phyloP scores from a whole-genome alignment of 2,797 vertebrate species.

The Pterois miles region DNA sequence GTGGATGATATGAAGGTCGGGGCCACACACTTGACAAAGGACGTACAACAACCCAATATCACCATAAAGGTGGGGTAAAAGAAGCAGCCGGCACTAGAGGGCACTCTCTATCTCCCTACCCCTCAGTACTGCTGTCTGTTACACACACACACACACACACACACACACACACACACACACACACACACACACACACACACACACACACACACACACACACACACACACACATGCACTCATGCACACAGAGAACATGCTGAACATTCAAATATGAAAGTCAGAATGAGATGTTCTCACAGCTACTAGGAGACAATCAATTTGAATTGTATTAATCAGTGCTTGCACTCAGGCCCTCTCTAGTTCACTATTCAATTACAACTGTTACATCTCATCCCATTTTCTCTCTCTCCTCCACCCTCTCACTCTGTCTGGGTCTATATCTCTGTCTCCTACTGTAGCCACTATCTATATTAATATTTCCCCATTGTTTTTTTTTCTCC shows the following conservation, averaged over 20 bases:
- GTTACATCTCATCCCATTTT: constrained; percentile 70
- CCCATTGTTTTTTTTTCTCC: constrained; percentile 61
- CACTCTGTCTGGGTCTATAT: constrained; percentile 45
- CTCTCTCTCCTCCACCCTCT: constrained; percentile 33
- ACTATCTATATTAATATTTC: constrained; percentile 75
- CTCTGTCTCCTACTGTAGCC: constrained; percentile 53
- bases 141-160: background rate
- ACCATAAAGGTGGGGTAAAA: constrained; percentile 62
- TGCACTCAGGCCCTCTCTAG: constrained; percentile 77
- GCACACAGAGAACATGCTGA: constrained; percentile 67
- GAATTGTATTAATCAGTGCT: constrained; percentile 81
- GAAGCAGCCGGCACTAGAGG: constrained; percentile 73
- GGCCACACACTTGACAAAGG: background rate
- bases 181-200: constrained; percentile 21
- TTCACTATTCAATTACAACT: constrained; percentile 82
- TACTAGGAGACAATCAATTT: constrained; percentile 80
- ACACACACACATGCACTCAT: constrained; percentile 11
- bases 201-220: constrained; percentile 1
- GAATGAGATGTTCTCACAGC: constrained; percentile 77
- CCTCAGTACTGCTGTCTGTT: constrained; percentile 19
- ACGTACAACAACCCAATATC: background rate
- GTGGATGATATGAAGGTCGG: background rate
- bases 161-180: constrained; percentile 5
- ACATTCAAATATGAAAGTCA: constrained; percentile 79
- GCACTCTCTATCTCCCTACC: constrained; percentile 75